Evolutionary conservation across 2,113 vertebrate species (phyloP), one percentile per base, ranked within the genome.

Genomic region (Sterrhoptilus dennistouni): DNA sequence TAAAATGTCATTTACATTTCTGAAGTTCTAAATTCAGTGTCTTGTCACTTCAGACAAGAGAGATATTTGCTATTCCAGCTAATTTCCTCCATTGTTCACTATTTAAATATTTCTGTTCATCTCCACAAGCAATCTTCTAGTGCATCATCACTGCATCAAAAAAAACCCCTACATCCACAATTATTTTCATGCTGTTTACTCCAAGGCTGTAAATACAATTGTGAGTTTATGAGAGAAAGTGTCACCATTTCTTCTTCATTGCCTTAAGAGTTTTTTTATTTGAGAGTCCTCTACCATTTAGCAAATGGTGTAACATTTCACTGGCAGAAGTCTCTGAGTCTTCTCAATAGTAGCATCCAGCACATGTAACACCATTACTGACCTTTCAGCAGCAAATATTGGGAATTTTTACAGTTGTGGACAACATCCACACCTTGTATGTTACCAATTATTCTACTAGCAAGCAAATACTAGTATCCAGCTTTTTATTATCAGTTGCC

Each of bases 141-240:
- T 35, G 8, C 38, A 53, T 56, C 16, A 3, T 54, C 25, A 70
- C 33, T 71, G 54, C 8, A 20, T 29, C 9, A 47, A 36, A 87
- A 65, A 82, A 77, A 68, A 35, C 0, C 5, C 57, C 2, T 38
- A 4, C 0, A 0, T 38, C 18, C 71, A 23, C 2, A 53, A 1
- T 35, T n/a, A 52, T 53, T 74, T 14, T 5, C 16, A 8, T 53
- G 3, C 6, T 82, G 19, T 9, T 36, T 42, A 49, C 4, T 36
- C 8, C 14, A 82, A 33, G 18, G 12, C 3, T 49, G 27, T 56
- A 91, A 70, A 47, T 31, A 27, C 4, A 65, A 8, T 5, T 56
- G 5, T 12, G 38, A 54, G 16, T 90, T 93, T 69, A 72, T 14
- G 42, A 69, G 18, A 79, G 36, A 56, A 64, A 50, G 8, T 24